Conservation (phyloP, 2,888 invertebrate species). For the Leptodirus hochenwartii region DNA sequence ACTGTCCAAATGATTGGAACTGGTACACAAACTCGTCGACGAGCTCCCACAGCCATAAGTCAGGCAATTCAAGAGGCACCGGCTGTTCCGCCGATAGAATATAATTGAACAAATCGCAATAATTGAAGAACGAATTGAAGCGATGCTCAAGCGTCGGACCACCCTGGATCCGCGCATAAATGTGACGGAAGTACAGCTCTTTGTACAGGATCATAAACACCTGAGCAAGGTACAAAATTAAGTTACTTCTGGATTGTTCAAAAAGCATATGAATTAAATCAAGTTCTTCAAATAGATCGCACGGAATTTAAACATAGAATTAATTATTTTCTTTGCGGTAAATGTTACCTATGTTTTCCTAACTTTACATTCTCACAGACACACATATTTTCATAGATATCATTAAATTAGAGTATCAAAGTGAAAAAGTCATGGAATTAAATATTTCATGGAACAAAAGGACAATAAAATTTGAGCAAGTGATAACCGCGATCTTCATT, state of each 20-base stretch:
- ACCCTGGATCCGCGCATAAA: constrained; percentile 82
- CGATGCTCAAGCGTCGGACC: constrained; percentile 85
- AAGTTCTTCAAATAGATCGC: too few relatives aligned
- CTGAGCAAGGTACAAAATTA: constrained; percentile 28
- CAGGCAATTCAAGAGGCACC: constrained; percentile 79
- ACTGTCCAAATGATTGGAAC: constrained; percentile 81
- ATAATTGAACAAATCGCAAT: constrained; percentile 93
- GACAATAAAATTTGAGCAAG: too few relatives aligned
- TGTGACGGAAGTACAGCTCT: constrained; percentile 92
- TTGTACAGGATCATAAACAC: constrained; percentile 92
- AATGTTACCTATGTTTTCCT: neutral
- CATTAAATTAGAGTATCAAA: too few relatives aligned
- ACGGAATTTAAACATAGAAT: too few relatives aligned
- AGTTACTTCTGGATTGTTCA: neutral
- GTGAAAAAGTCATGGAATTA: too few relatives aligned
- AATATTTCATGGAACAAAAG: too few relatives aligned
- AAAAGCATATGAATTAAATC: constrained; percentile 2
- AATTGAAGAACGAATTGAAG: constrained; percentile 92
- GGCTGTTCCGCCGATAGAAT: constrained; percentile 82
- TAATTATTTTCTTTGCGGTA: too few relatives aligned
- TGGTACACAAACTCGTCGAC: constrained; percentile 99
- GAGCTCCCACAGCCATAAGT: constrained; percentile 99
- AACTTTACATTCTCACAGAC: too few relatives aligned
- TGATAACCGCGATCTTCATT: too few relatives aligned
- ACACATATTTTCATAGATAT: too few relatives aligned